Evolutionary conservation across 2,888 invertebrate species (phyloP).

Genomic region (Phania funesta): DNA sequence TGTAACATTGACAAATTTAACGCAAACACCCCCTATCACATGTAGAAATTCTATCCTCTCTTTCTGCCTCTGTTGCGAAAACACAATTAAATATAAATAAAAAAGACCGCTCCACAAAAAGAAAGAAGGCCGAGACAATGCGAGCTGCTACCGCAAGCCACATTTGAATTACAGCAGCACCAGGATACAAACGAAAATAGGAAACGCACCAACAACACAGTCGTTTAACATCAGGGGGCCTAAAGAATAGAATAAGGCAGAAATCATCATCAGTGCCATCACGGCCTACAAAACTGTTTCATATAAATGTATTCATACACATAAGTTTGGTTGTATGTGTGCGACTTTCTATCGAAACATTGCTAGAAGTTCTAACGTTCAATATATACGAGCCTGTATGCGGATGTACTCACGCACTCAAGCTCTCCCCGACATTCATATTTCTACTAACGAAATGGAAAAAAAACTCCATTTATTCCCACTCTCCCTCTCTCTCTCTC

Average conservation of each 20-base stretch:
- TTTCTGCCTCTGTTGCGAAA: background rate
- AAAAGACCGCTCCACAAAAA: constrained; percentile 37
- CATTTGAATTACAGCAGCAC: constrained; percentile 67
- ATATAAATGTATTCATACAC: background rate
- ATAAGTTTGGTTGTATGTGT: background rate
- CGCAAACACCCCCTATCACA: constrained; percentile 8
- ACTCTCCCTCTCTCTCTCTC: background rate
- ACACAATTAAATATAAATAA: constrained; percentile 9
- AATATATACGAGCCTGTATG: background rate
- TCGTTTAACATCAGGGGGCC: constrained; percentile 57
- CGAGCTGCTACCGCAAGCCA: constrained; percentile 62
- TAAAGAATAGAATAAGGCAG: constrained; percentile 34
- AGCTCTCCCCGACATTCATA: constrained; percentile 7
- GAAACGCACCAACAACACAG: constrained; percentile 62
- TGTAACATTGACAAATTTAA: constrained; percentile 45
- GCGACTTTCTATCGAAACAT: background rate
- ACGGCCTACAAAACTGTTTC: constrained; percentile 12
- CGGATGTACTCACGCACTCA: too few relatives aligned
- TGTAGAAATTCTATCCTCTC: background rate
- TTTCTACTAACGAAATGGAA: constrained; percentile 5
- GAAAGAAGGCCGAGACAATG: constrained; percentile 56
- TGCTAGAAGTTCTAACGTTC: constrained; percentile 32
- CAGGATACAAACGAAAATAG: constrained; percentile 67
- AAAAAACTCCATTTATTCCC: background rate
- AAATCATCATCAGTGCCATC: constrained; percentile 48